A percentile compares a stretch with the other conserved stretches of the same genome.
Evolutionary conservation across 2,888 invertebrate species (phyloP).

Genomic region (Megastigmus dorsalis): DNA sequence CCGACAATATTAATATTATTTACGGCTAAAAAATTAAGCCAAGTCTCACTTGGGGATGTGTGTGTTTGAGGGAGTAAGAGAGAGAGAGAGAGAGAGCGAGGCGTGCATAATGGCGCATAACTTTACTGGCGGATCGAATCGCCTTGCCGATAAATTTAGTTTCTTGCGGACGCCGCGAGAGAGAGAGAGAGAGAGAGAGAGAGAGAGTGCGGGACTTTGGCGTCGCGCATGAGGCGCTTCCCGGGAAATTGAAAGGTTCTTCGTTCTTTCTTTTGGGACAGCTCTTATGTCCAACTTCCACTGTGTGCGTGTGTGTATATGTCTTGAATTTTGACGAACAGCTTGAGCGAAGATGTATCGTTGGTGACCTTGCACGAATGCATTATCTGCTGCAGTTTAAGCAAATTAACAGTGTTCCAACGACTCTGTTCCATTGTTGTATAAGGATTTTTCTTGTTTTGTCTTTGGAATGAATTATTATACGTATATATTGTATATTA

Average conservation of each 20-base stretch:
- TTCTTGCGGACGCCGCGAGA: constrained; percentile 26
- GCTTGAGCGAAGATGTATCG: too few relatives aligned
- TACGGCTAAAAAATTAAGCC: constrained; percentile 44
- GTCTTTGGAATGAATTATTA: too few relatives aligned
- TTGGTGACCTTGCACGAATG: too few relatives aligned
- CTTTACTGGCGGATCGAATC: constrained; percentile 46
- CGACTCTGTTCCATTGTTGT: too few relatives aligned
- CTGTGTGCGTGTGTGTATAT: background rate
- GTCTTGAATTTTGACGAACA: constrained; percentile 21
- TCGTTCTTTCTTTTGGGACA: too few relatives aligned
- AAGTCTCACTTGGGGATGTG: background rate
- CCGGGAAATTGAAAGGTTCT: constrained; percentile 26
- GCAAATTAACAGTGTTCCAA: too few relatives aligned
- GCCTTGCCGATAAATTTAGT: constrained; percentile 42
- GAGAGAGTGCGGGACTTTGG: background rate
- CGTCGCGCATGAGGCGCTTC: background rate
- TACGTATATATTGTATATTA: too few relatives aligned
- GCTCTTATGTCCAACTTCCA: background rate
- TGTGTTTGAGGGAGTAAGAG: too few relatives aligned
- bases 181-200: background rate
- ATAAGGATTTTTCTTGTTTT: too few relatives aligned
- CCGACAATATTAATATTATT: constrained; percentile 44
- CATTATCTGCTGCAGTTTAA: too few relatives aligned
- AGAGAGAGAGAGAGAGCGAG: too few relatives aligned
- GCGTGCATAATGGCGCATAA: constrained; percentile 20